Evolutionary conservation across 92 coral and sea anemone genomes (phyloP).

Genomic region (Anthopleura xanthogrammica): DNA sequence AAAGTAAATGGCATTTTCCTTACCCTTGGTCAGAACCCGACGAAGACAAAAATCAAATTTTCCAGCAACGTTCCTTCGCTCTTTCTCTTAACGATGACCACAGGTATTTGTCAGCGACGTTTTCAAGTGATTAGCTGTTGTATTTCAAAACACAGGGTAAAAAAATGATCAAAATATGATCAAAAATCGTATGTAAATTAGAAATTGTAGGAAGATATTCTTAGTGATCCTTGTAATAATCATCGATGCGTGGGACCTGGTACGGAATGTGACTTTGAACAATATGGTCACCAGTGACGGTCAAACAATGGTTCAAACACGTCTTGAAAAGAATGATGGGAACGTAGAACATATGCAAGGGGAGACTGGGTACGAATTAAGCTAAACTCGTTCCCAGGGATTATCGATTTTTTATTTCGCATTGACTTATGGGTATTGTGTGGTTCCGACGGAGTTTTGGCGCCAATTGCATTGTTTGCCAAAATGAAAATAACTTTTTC

Average conservation of each 20-base stretch:
- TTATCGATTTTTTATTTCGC: no score
- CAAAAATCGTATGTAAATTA: neutral
- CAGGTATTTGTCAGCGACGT: neutral
- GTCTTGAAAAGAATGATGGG: neutral
- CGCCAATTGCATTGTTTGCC: no score
- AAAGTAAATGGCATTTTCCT: neutral
- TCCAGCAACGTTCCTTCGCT: neutral
- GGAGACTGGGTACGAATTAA: neutral
- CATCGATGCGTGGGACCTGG: slow-evolving; percentile 19
- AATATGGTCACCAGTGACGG: slow-evolving; percentile 33
- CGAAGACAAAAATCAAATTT: neutral
- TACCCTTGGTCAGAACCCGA: neutral
- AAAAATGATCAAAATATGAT: neutral
- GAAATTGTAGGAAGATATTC: neutral
- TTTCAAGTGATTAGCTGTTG: neutral
- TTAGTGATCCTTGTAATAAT: neutral
- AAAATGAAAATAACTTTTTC: no score
- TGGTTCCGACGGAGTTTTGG: no score
- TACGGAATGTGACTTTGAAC: neutral
- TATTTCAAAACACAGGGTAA: neutral
- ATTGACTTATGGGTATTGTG: no score
- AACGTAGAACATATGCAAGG: neutral
- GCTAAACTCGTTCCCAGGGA: neutral
- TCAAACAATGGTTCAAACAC: neutral
- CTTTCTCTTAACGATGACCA: neutral